These are phyloP conservation scores for Drosophila prolongata DNA, from an alignment of 2,888 invertebrate species.

Conservation along the genomic window DNA sequence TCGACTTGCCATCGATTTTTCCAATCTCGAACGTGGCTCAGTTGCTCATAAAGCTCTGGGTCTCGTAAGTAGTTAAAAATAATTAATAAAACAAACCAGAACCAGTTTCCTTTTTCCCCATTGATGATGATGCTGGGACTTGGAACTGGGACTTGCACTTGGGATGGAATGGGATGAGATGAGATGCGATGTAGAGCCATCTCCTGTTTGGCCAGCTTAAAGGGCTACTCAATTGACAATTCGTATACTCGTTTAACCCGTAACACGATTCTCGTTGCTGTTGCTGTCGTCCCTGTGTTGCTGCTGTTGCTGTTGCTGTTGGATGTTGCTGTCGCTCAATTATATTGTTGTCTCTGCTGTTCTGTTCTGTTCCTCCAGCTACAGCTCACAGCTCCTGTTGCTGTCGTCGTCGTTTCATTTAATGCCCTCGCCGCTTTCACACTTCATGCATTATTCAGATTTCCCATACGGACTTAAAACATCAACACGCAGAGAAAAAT, in stretches of 20 bases:
- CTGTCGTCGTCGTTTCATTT: conserved; percentile 57
- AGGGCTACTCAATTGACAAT: conserved; percentile 74
- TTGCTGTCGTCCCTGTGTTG: conserved; percentile 35
- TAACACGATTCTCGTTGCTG: conserved; percentile 52
- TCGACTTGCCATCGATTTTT: conserved; percentile 66
- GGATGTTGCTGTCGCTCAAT: conserved; percentile 67
- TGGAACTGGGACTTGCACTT: not conserved
- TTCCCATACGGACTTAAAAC: conserved; percentile 61
- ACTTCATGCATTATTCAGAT: conserved; percentile 79
- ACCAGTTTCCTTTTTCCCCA: conserved; percentile 66
- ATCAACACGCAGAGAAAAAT: conserved; percentile 7
- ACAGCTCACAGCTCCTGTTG: conserved; percentile 34
- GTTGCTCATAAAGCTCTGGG: conserved; percentile 24
- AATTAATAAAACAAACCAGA: conserved; percentile 68
- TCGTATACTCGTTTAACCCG: conserved; percentile 75
- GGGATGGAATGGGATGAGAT: conserved; percentile 9
- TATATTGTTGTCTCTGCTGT: conserved; percentile 69
- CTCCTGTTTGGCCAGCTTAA: conserved; percentile 51
- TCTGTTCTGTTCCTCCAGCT: conserved; percentile 37
- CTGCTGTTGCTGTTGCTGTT: conserved; percentile 33
- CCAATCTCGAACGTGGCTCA: conserved; percentile 34
- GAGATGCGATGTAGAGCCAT: conserved; percentile 23
- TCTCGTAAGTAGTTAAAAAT: conserved; percentile 61
- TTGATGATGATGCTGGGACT: conserved; percentile 51
- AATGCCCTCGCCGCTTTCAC: conserved; percentile 78